Evolutionary conservation across 2,113 vertebrate species (phyloP).

Genomic region (Lepidothrix coronata): DNA sequence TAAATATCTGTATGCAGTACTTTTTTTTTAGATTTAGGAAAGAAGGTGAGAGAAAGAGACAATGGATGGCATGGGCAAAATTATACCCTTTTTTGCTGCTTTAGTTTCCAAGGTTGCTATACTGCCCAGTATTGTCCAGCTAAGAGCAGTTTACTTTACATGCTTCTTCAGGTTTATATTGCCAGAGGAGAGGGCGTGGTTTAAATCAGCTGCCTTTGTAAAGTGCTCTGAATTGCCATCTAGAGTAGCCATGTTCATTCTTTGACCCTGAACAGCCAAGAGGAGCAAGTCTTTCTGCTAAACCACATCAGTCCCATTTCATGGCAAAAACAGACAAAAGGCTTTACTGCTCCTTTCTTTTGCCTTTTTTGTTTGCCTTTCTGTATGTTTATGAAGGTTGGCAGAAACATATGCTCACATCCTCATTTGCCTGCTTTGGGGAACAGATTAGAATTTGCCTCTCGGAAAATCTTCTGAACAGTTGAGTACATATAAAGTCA

Average conservation of each 20-base stretch:
- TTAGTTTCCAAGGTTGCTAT: not conserved
- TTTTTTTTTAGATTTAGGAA: not conserved
- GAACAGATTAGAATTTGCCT: not conserved
- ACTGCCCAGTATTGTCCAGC: not conserved
- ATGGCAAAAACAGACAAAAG: not conserved
- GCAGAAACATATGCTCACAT: not conserved
- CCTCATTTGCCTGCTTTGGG: not conserved
- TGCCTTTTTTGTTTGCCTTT: not conserved
- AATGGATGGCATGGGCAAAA: not conserved
- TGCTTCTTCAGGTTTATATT: not conserved
- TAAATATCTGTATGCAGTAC: not conserved
- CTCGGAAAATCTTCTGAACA: not conserved
- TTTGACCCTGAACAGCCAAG: not conserved
- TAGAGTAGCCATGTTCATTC: not conserved
- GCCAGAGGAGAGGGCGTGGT: fast-evolving
- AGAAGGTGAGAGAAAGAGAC: not conserved
- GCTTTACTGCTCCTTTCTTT: not conserved
- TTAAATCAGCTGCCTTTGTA: not conserved
- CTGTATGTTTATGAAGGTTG: not conserved
- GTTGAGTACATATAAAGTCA: not conserved
- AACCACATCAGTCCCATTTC: fast-evolving
- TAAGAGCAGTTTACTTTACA: not conserved
- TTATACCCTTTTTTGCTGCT: not conserved
- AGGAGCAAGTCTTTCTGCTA: not conserved
- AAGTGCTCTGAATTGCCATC: not conserved